Base-by-base conservation (phyloP, 2,888 invertebrate species). In the Ormyrus rosae region DNA sequence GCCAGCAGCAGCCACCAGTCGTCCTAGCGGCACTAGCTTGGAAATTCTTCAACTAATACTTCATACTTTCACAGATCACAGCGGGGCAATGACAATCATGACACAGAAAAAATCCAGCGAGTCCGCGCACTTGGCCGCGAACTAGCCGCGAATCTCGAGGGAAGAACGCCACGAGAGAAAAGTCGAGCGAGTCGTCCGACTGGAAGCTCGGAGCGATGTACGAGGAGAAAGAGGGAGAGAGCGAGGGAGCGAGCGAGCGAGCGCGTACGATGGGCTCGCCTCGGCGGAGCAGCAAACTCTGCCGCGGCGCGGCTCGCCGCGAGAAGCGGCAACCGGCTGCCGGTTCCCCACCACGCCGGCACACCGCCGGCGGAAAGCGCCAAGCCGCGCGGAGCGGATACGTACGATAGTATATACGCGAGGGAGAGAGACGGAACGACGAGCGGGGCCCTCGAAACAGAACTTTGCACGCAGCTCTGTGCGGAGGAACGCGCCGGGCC, bases 271-370 rank as follows among this genome's bases (percentile, higher is more conserved):
- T 68, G 58, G 58, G 56, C 80, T 63, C 69, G 13, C 48, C 5
- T 56, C 72, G 77, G 75, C 81, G 60, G 81, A 81, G 74, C 78
- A 78, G 78, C 78, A 78, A 74, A 81, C 81, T 81, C 81, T 81
- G 78, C 60, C 11, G 61, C 56, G 56, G 53, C 50, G 50, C 34
- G 48, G 48, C 19, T 53, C 19, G 34, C 11, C 63, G 34, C 55
- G n/a, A 34, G 67, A 68, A 7, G 65, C 68, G 9, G 50, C 46
- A 50, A 74, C 81, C 81, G 75, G 78, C 74, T 78, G 78, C 67
- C 78, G 74, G 74, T 67, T 78, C 65, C 74, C 74, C 70, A 70
- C 78, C 61, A 56, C 56, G 5, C 7, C 11, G 19, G 11, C 58
- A 55, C 8, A 51, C 19, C 56, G 64, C 34, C 34, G 34, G 34